Percentiles rank a stretch among this genome's conserved stretches.
Evolutionary conservation across 2,888 invertebrate species (phyloP).

Genomic region (Adelognathus sp.): DNA sequence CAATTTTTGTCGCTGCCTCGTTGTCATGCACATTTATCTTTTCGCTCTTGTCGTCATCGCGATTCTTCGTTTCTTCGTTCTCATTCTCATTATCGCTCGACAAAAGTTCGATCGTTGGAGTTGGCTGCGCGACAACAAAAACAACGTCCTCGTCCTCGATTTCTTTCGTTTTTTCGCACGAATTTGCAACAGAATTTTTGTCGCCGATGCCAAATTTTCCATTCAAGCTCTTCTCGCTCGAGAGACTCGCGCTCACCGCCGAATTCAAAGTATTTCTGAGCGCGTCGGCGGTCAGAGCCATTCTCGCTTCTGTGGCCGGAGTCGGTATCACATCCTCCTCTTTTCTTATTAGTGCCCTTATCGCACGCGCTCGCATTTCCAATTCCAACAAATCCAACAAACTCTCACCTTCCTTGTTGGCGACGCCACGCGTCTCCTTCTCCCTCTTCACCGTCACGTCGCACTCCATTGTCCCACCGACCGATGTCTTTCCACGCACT

Average conservation of each 20-base stretch:
- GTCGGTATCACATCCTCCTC: conserved; percentile 76
- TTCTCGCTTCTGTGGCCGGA: conserved; percentile 41
- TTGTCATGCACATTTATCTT: conserved; percentile 26
- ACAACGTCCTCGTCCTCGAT: conserved; percentile 79
- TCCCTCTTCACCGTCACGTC: conserved; percentile 70
- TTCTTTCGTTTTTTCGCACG: conserved; percentile 24
- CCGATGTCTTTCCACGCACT: conserved; percentile 61
- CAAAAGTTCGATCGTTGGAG: conserved; percentile 77
- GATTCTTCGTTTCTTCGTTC: conserved; percentile 50
- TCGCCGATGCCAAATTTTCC: conserved; percentile 27
- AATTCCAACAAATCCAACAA: conserved; percentile 83
- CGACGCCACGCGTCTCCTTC: conserved; percentile 66
- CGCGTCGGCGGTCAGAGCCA: conserved; percentile 35
- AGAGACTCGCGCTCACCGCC: conserved; percentile 47
- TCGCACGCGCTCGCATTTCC: conserved; percentile 84
- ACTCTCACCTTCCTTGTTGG: conserved; percentile 80
- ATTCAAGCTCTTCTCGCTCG: conserved; percentile 42
- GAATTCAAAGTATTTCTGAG: conserved; percentile 50
- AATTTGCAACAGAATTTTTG: conserved; percentile 29
- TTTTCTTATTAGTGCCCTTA: conserved; percentile 82
- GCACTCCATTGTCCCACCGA: conserved; percentile 51
- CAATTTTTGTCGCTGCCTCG: conserved; percentile 24
- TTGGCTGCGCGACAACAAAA: conserved; percentile 74
- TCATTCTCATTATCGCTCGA: conserved; percentile 78
- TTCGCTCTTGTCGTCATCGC: conserved; percentile 57